phyloP scores from a whole-genome alignment of 2,797 vertebrate genomes.

The Garrulus glandarius region DNA sequence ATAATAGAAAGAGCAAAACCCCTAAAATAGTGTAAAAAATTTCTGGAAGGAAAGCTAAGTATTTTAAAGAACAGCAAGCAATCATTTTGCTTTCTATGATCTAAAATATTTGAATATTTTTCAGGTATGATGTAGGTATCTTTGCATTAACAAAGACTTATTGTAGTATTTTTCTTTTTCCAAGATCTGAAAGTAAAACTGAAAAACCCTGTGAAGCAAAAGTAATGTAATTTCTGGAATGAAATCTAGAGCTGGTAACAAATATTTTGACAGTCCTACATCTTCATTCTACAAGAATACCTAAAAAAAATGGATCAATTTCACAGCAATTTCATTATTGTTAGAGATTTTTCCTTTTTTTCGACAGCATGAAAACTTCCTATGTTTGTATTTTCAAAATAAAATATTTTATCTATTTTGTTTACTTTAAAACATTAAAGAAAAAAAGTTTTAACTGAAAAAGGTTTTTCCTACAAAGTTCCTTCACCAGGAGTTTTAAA shows the following conservation, averaged over 20 bases:
- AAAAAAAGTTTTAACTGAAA: not conserved
- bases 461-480: not conserved
- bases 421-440: not conserved
- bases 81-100: not conserved
- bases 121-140: not conserved
- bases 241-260: not conserved
- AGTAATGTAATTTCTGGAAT: not conserved
- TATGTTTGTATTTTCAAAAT: not conserved
- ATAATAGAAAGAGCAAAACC: not conserved
- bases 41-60: not conserved
- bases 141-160: not conserved
- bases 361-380: rapidly evolving
- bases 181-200: not conserved
- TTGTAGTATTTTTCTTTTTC: not conserved
- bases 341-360: not conserved
- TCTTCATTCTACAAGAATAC: not conserved
- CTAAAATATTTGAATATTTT: not conserved
- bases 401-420: not conserved
- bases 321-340: not conserved
- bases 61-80: not conserved
- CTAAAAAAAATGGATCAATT: not conserved
- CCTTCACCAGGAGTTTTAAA: not conserved
- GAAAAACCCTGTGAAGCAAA: not conserved
- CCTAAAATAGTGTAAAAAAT: not conserved
- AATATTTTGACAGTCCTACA: conserved; percentile 32